Percentiles rank a stretch among this genome's conserved stretches.
These are phyloP conservation scores for Ceratosolen fusciceps DNA, from an alignment of 1,140 invertebrate genomes.

Conservation along the genomic window DNA sequence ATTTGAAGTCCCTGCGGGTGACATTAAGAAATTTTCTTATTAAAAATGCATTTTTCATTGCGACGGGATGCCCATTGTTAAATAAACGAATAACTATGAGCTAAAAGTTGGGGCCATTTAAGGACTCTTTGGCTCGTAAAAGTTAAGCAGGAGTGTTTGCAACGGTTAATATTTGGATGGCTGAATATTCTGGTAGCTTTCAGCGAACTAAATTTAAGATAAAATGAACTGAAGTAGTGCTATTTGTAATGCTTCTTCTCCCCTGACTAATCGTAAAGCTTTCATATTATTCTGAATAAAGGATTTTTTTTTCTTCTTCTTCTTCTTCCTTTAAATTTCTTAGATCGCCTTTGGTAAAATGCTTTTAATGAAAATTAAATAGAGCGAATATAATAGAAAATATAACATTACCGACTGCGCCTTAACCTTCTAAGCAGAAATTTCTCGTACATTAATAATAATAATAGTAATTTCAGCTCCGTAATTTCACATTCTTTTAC, in stretches of 20 bases:
- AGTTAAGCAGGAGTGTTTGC: neutral
- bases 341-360: too few relatives aligned
- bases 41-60: neutral
- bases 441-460: too few relatives aligned
- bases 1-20: too few relatives aligned
- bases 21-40: neutral
- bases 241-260: neutral
- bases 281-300: neutral
- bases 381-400: too few relatives aligned
- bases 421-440: too few relatives aligned
- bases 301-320: too few relatives aligned
- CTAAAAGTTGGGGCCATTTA: neutral
- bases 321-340: too few relatives aligned
- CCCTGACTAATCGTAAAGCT: neutral
- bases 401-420: too few relatives aligned
- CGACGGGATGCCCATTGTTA: neutral
- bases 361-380: too few relatives aligned
- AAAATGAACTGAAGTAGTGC: neutral
- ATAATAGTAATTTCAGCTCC: too few relatives aligned
- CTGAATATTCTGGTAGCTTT: neutral
- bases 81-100: neutral
- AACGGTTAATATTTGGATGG: neutral
- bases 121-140: neutral
- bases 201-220: neutral
- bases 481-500: too few relatives aligned